Conservation (phyloP, 2,797 vertebrate genomes). For the Acrocephalus scirpaceus region DNA sequence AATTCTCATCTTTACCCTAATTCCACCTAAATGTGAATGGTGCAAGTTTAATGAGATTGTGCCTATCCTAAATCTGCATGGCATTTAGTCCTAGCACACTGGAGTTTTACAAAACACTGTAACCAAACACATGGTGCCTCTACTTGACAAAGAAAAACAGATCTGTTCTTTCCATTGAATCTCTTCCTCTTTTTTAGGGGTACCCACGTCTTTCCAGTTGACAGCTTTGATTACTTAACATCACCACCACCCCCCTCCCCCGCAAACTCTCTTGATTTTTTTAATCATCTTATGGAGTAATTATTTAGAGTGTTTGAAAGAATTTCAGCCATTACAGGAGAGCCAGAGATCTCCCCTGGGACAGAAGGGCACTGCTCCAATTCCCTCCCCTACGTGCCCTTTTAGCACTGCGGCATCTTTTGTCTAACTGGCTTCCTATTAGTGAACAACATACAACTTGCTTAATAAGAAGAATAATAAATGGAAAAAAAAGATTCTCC, state of each 20-base stretch:
- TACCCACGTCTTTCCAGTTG: background rate
- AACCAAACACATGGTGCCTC: background rate
- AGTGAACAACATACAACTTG: background rate
- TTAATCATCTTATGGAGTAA: background rate
- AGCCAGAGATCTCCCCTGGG: background rate
- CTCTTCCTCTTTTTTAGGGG: background rate
- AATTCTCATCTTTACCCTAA: background rate
- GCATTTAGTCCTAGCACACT: background rate
- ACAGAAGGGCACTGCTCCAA: background rate
- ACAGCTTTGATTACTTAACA: background rate
- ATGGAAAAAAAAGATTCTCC: background rate
- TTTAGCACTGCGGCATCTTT: background rate
- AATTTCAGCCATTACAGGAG: background rate
- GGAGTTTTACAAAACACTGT: background rate
- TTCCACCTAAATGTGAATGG: background rate
- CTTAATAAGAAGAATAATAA: background rate
- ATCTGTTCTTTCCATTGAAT: background rate
- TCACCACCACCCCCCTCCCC: background rate
- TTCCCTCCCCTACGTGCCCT: background rate
- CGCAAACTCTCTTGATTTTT: background rate
- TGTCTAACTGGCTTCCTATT: background rate
- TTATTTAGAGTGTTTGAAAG: conserved; percentile 5
- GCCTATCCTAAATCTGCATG: background rate
- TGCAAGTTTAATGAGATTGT: background rate
- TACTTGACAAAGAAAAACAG: background rate